These are phyloP conservation scores for Lepisosteus oculatus DNA, from an alignment of 2,113 vertebrate species.

Conservation along the genomic window DNA sequence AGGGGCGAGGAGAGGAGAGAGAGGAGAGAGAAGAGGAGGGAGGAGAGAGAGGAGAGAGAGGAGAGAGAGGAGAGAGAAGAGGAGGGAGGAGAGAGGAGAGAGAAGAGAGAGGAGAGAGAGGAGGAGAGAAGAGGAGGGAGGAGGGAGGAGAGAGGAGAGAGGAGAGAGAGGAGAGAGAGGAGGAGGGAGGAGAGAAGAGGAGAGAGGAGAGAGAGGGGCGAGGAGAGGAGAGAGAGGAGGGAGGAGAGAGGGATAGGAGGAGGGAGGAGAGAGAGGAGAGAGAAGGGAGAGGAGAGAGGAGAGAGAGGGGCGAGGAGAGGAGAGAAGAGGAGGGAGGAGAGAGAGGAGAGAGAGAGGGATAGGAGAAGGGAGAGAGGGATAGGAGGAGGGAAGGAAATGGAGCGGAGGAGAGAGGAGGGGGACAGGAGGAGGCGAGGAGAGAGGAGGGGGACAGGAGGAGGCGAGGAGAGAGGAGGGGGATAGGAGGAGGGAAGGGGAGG, in stretches of 20 bases:
- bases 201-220: constrained; percentile 17
- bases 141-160: no score
- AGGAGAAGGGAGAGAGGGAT: no score
- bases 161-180: background rate
- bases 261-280: background rate
- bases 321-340: background rate
- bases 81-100: no score
- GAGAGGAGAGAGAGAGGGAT: background rate
- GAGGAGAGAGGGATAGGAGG: background rate
- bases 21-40: background rate
- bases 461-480: background rate
- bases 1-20: background rate
- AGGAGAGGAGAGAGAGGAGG: background rate
- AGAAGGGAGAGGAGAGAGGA: background rate
- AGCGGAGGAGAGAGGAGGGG: no score
- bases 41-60: background rate
- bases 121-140: background rate
- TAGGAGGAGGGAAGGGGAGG: background rate
- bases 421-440: no score
- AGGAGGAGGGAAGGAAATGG: background rate
- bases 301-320: background rate
- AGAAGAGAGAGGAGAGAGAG: background rate
- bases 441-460: background rate
- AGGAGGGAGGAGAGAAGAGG: constrained; percentile 12
- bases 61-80: no score